phyloP scores from a whole-genome alignment of 2,888 invertebrate genomes.

The Abrostola triplasia region DNA sequence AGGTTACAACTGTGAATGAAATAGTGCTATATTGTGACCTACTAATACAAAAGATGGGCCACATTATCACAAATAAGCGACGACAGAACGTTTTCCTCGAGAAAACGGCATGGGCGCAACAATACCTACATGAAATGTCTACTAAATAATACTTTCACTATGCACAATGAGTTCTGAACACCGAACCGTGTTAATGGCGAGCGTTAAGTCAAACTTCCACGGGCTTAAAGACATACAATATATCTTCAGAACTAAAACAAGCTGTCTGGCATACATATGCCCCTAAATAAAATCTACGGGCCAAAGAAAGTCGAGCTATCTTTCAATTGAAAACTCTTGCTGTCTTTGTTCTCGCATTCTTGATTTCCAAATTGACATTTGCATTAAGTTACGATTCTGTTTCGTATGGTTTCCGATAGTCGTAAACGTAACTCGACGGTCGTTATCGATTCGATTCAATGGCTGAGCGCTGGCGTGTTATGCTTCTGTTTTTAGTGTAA shows the following conservation, averaged over 20 bases:
- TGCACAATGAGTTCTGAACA: conserved; percentile 36
- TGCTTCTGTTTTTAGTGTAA: conserved; percentile 55
- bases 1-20: too few species aligned
- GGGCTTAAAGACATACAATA: conserved; percentile 58
- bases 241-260: conserved; percentile 57
- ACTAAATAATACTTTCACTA: conserved; percentile 48
- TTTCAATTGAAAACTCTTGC: conserved; percentile 67
- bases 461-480: conserved; percentile 34
- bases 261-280: too few species aligned
- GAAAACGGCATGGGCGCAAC: conserved; percentile 28
- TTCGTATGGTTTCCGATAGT: conserved; percentile 56
- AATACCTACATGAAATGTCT: conserved; percentile 19
- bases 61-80: not conserved
- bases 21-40: too few species aligned
- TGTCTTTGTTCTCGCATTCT: conserved; percentile 64
- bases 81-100: conserved; percentile 25
- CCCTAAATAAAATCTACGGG: conserved; percentile 52
- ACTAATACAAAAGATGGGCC: not conserved
- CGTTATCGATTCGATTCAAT: conserved; percentile 61
- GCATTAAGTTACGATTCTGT: conserved; percentile 69
- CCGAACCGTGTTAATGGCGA: conserved; percentile 27
- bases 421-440: conserved; percentile 60
- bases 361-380: conserved; percentile 71
- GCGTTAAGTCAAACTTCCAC: conserved; percentile 33
- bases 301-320: conserved; percentile 68